A percentile compares a stretch with the other conserved stretches of the same genome.
Conservation (phyloP, 2,888 invertebrate species). For the Arrhopalites spinosus region DNA sequence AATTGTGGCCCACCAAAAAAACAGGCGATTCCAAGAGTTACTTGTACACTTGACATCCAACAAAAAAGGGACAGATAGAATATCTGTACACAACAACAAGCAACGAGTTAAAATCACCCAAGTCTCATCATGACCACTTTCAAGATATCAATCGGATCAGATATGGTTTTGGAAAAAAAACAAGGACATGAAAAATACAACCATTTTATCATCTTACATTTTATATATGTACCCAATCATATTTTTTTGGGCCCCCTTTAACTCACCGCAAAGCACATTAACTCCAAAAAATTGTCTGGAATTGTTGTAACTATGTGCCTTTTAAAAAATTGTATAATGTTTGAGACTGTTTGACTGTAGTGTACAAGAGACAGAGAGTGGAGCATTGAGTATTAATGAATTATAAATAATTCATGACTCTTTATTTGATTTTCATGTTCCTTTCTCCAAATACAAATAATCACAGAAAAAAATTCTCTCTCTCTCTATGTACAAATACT, state of each 20-base stretch:
- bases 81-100: background rate
- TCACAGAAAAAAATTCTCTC: too few relatives aligned
- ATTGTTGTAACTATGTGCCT: too few relatives aligned
- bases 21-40: too few relatives aligned
- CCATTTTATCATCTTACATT: too few relatives aligned
- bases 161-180: background rate
- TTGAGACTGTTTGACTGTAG: too few relatives aligned
- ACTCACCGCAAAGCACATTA: too few relatives aligned
- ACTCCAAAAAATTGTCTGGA: too few relatives aligned
- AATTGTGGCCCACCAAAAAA: background rate
- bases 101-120: background rate
- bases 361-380: too few relatives aligned
- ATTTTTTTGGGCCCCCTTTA: too few relatives aligned
- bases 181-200: slow-evolving; percentile 14
- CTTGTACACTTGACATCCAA: slow-evolving; percentile 9
- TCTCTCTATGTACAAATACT: too few relatives aligned
- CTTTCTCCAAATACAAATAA: slow-evolving; percentile 6
- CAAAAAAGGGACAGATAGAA: background rate
- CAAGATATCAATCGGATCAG: slow-evolving; percentile 21
- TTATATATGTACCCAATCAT: background rate
- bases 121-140: slow-evolving; percentile 13
- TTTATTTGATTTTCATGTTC: background rate
- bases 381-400: background rate
- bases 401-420: slow-evolving; percentile 11
- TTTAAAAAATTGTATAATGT: too few relatives aligned